These are phyloP conservation scores for Cariama cristata DNA, from an alignment of 2,113 vertebrate genomes.

Conservation along the genomic window DNA sequence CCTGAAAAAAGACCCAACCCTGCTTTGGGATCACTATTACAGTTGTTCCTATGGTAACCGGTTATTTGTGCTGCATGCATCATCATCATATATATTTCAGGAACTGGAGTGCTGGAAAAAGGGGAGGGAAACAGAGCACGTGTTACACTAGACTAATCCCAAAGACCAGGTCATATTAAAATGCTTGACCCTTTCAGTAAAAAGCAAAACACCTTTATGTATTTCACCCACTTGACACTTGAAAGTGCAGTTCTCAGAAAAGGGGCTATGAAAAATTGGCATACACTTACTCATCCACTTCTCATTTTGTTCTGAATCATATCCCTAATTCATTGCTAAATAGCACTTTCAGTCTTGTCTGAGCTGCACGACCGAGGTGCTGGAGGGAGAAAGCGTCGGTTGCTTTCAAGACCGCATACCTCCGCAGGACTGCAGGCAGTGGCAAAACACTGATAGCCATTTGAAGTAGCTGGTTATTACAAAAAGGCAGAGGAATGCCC, in stretches of 20 bases:
- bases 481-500: background rate
- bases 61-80: slow-evolving; percentile 64
- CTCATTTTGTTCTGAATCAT: background rate
- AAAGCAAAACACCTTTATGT: slow-evolving; percentile 14
- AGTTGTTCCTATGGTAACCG: slow-evolving; percentile 70
- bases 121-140: background rate
- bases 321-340: slow-evolving; percentile 19
- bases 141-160: slow-evolving; percentile 33
- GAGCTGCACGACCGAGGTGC: background rate
- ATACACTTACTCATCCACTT: background rate
- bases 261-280: background rate
- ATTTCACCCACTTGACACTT: slow-evolving; percentile 36
- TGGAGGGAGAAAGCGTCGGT: background rate
- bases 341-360: background rate
- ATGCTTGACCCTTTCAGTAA: slow-evolving; percentile 36
- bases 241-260: background rate
- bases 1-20: background rate
- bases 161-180: slow-evolving; percentile 17
- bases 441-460: background rate
- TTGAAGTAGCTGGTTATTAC: background rate
- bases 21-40: slow-evolving; percentile 63
- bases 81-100: slow-evolving; percentile 70
- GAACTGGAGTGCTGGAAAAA: slow-evolving; percentile 34
- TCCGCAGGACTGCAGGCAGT: background rate
- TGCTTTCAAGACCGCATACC: background rate